phyloP scores from a whole-genome alignment of 2,113 vertebrate species.

The Labrus mixtus region DNA sequence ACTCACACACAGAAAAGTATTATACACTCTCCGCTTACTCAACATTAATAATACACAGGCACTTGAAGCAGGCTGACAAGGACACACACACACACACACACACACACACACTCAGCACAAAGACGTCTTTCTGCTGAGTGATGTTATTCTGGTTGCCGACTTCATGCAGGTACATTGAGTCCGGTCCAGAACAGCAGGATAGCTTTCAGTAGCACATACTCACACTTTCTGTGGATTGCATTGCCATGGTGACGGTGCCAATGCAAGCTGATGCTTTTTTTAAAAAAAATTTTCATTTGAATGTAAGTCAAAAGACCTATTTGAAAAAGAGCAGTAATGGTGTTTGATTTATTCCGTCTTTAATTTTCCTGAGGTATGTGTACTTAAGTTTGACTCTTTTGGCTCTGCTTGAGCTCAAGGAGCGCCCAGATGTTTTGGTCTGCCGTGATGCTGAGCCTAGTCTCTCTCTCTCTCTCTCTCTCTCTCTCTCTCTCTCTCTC shows the following conservation, averaged over 20 bases:
- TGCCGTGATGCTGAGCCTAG: not conserved
- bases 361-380: constrained; percentile 35
- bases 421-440: constrained; percentile 27
- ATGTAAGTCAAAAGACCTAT: constrained; percentile 12
- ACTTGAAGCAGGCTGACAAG: no score
- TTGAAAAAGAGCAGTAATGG: constrained; percentile 16
- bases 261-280: constrained; percentile 16
- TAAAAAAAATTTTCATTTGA: no score
- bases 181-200: constrained; percentile 55
- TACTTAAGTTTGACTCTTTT: constrained; percentile 27
- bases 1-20: constrained; percentile 1
- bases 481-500: not conserved
- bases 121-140: constrained; percentile 53
- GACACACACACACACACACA: not conserved
- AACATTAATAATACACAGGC: not conserved
- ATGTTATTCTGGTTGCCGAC: constrained; percentile 42
- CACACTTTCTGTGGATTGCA: constrained; percentile 41
- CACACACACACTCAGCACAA: constrained; percentile 40
- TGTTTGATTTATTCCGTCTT: constrained; percentile 35
- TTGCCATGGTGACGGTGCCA: constrained; percentile 52
- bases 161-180: constrained; percentile 61
- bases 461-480: constrained; percentile 1
- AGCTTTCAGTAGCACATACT: constrained; percentile 52
- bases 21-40: not conserved
- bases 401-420: constrained; percentile 2